Evolutionary conservation across 2,888 invertebrate genomes (phyloP).

Genomic region (Hirudinaria manillensis): DNA sequence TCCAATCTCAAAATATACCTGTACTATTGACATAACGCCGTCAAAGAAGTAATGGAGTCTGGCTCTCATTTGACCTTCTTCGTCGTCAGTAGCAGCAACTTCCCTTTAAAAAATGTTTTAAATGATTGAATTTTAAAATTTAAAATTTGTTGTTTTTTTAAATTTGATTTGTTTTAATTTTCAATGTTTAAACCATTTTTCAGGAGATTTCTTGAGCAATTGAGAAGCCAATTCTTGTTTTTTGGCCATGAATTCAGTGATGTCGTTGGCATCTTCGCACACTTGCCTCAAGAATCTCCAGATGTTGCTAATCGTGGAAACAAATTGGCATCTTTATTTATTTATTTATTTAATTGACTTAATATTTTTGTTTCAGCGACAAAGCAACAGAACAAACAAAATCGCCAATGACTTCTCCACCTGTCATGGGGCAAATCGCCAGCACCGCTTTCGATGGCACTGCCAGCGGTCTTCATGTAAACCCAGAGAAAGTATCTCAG

Average conservation of each 20-base stretch:
- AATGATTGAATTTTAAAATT: neutral
- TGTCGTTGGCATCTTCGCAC: slow-evolving; percentile 39
- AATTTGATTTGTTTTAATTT: neutral
- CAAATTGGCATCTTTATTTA: neutral
- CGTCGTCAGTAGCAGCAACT: slow-evolving; percentile 34
- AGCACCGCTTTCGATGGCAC: slow-evolving; percentile 49
- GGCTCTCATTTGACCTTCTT: slow-evolving; percentile 45
- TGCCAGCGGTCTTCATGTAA: slow-evolving; percentile 45
- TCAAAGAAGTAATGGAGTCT: slow-evolving; percentile 53
- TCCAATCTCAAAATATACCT: too few relatives aligned
- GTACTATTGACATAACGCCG: slow-evolving; percentile 50
- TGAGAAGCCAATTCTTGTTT: slow-evolving; percentile 38
- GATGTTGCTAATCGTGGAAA: slow-evolving; percentile 43
- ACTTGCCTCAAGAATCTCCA: slow-evolving; percentile 48
- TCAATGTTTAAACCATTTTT: slow-evolving; percentile 36
- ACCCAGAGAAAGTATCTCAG: slow-evolving; percentile 45
- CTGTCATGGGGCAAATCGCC: slow-evolving; percentile 53
- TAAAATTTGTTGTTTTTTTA: neutral
- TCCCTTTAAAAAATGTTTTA: slow-evolving; percentile 36
- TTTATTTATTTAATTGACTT: too few relatives aligned
- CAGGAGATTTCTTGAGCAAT: slow-evolving; percentile 39
- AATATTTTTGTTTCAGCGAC: neutral
- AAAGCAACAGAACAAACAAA: too few relatives aligned
- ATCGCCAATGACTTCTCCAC: slow-evolving; percentile 37
- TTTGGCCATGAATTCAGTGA: slow-evolving; percentile 41